These are phyloP conservation scores for Crax fasciolata DNA, from an alignment of 2,797 vertebrate species.

Conservation along the genomic window DNA sequence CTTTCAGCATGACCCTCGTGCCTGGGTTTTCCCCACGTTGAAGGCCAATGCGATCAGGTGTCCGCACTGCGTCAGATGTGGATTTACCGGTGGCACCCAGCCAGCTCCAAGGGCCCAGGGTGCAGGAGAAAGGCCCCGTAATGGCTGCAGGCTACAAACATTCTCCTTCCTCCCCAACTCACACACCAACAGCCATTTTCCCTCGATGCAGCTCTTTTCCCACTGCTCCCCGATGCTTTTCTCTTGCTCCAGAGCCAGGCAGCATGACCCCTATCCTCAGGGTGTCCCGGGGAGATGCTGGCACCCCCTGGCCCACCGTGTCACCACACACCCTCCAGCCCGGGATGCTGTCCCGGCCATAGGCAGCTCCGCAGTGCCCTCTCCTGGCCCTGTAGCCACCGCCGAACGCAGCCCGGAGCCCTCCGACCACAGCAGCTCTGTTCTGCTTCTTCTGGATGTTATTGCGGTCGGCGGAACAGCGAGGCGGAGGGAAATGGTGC, in stretches of 20 bases:
- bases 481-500: rapidly evolving
- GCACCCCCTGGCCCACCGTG: not conserved
- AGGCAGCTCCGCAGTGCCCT: conserved; percentile 54
- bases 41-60: not conserved
- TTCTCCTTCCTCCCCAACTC: not conserved
- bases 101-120: not conserved
- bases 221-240: not conserved
- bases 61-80: not conserved
- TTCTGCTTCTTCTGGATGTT: not conserved
- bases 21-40: conserved; percentile 25
- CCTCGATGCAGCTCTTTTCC: not conserved
- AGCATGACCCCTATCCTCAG: not conserved
- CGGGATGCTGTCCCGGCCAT: not conserved
- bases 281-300: not conserved
- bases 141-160: not conserved
- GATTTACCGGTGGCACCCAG: conserved; percentile 2
- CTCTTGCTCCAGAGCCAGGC: not conserved
- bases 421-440: not conserved
- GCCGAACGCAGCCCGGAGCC: not conserved
- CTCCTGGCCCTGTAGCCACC: conserved; percentile 26
- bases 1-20: not conserved
- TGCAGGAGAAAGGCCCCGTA: not conserved
- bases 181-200: rapidly evolving
- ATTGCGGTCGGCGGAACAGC: rapidly evolving
- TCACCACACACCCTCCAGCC: not conserved